Evolutionary conservation across 2,888 invertebrate species (phyloP), one percentile per base, ranked within the genome.

Genomic region (Latheticus oryzae): DNA sequence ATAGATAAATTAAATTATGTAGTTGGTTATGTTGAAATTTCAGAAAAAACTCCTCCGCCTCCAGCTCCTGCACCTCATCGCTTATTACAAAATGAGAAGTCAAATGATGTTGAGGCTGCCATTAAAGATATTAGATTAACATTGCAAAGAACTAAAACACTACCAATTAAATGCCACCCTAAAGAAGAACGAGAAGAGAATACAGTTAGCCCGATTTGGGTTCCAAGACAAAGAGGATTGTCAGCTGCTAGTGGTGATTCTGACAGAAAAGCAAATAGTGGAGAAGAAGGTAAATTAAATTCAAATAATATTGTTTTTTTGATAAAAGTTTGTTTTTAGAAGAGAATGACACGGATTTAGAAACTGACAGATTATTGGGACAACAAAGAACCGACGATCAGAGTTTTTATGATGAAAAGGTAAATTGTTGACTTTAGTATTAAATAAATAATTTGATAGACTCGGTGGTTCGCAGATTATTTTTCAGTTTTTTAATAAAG

Each of bases 321-420:
- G 33, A 35, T n/a, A n/a, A n/a, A 48, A 24, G 32, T 58, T 37
- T 16, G 52, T 61, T 64, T 56, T 50, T 80, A 85, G 92, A 90
- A 76, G 95, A 95, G 80, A 94, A 95, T 15, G 97, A 97, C 74
- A 98, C 97, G 0, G 97, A 98, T 78, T 86, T 97, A 68, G 97
- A 97, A 81, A 97, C 97, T n/a, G 97, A 97, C 79, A 84, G 97
- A 70, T 81, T 97, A 60, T 84, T 97, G 58, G 96, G 97, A 9
- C 96, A 97, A 76, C 96, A 97, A 78, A 83, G 95, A 65, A 90
- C 93, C n/a, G 94, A 94, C 70, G 94, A 94, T 77, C 92, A 93
- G 77, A 93, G 93, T 57, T 94, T 93, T 80, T 94, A 92, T 70
- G 93, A 94, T 71, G 93, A 94, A 65, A 93, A 93, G 84, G 89